Percentiles rank a stretch among this genome's conserved stretches.
These are phyloP conservation scores for Abrostola triplasia DNA, from an alignment of 2,888 invertebrate species.

Conservation along the genomic window DNA sequence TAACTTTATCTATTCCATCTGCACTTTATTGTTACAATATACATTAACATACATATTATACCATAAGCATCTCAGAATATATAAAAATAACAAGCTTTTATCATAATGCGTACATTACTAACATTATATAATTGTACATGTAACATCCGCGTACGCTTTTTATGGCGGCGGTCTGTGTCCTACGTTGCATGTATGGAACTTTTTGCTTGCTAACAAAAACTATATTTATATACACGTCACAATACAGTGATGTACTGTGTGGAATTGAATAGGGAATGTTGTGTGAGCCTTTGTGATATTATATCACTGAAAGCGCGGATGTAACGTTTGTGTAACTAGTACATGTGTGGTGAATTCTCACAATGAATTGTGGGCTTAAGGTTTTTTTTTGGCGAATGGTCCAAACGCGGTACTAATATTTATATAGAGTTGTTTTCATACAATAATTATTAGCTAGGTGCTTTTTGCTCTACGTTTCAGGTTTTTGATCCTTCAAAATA, in stretches of 20 bases:
- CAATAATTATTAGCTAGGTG: too few species aligned
- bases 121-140: conserved; percentile 32
- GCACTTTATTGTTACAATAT: not conserved
- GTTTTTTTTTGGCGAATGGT: too few species aligned
- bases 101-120: conserved; percentile 20
- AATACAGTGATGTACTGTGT: conserved; percentile 49
- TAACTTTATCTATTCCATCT: too few species aligned
- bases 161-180: conserved; percentile 37
- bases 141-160: conserved; percentile 46
- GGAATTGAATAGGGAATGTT: conserved; percentile 66
- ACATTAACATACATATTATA: not conserved
- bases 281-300: conserved; percentile 54
- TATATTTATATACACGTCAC: conserved; percentile 49
- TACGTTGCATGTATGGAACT: conserved; percentile 48
- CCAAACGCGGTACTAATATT: too few species aligned
- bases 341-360: not conserved
- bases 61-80: conserved; percentile 3
- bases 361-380: too few species aligned
- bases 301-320: conserved; percentile 25
- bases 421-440: too few species aligned
- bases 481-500: too few species aligned
- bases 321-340: conserved; percentile 18
- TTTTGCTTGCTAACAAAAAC: conserved; percentile 57
- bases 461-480: too few species aligned
- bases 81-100: conserved; percentile 26